A percentile compares a stretch with the other conserved stretches of the same genome.
Evolutionary conservation across 2,113 vertebrate species (phyloP).

Genomic region (Camarhynchus parvulus): DNA sequence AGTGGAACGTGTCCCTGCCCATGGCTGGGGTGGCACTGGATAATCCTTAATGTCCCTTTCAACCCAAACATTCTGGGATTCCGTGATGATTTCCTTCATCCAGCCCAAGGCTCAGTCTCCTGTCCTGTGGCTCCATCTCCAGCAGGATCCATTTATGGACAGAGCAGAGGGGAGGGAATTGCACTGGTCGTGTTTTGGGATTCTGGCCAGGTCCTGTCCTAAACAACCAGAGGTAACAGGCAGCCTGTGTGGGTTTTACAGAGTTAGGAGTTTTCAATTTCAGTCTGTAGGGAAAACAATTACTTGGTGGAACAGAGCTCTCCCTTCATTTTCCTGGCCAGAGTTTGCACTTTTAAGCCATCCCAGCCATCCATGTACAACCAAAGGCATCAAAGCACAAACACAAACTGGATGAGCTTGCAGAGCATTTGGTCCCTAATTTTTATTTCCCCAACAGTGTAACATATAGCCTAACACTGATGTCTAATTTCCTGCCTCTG

Average conservation of each 20-base stretch:
- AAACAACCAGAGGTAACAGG: background rate
- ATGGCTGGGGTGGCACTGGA: background rate
- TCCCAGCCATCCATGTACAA: background rate
- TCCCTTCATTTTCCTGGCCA: background rate
- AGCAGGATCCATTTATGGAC: background rate
- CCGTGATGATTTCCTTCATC: background rate
- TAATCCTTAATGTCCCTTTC: background rate
- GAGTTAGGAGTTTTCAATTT: background rate
- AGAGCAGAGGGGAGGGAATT: background rate
- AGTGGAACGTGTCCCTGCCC: rapidly evolving
- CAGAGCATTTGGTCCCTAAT: background rate
- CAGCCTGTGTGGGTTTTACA: background rate
- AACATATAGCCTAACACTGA: too few species aligned
- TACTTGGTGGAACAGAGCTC: background rate
- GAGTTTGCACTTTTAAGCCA: background rate
- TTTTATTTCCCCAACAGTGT: background rate
- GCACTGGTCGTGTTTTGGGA: rapidly evolving
- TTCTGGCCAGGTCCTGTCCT: background rate
- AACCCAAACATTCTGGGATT: background rate
- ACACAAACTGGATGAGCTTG: background rate
- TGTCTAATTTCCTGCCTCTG: background rate
- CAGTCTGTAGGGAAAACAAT: background rate
- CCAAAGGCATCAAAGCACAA: background rate
- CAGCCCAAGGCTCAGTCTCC: background rate
- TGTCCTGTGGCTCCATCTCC: background rate